Evolutionary conservation across 2,113 vertebrate species (phyloP).

Genomic region (Alectura lathami): DNA sequence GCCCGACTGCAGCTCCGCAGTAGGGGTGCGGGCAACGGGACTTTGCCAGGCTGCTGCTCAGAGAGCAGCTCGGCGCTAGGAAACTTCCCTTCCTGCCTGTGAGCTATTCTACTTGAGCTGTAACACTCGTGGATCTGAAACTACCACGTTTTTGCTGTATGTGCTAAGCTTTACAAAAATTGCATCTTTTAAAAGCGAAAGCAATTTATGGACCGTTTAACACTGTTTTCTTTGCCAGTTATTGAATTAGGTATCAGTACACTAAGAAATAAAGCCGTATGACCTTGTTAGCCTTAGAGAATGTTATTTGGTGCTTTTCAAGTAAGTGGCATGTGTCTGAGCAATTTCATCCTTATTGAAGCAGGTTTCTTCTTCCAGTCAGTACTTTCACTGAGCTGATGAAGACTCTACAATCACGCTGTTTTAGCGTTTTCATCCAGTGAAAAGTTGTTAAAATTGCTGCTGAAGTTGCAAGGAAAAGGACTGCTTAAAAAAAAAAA

Average conservation of each 20-base stretch:
- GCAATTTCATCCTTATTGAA: background rate
- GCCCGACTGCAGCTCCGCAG: background rate
- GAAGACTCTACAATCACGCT: background rate
- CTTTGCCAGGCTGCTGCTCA: background rate
- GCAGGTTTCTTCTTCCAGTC: background rate
- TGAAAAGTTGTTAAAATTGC: background rate
- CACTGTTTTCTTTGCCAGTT: background rate
- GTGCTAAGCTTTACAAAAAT: background rate
- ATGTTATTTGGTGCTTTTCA: background rate
- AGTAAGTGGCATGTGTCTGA: background rate
- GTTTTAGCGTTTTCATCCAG: background rate
- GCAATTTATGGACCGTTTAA: background rate
- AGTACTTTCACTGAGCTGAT: background rate
- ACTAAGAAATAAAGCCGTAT: background rate
- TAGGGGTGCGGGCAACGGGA: accelerated
- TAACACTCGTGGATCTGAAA: background rate
- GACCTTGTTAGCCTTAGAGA: background rate
- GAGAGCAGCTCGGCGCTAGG: background rate
- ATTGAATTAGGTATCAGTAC: background rate
- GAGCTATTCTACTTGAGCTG: background rate
- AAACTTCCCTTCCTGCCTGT: background rate
- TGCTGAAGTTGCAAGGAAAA: background rate
- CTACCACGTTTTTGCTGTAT: background rate
- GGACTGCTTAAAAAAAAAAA: background rate
- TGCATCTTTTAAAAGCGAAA: background rate